Evolutionary conservation across 2,888 invertebrate species (phyloP).

Genomic region (Lithophane socia): DNA sequence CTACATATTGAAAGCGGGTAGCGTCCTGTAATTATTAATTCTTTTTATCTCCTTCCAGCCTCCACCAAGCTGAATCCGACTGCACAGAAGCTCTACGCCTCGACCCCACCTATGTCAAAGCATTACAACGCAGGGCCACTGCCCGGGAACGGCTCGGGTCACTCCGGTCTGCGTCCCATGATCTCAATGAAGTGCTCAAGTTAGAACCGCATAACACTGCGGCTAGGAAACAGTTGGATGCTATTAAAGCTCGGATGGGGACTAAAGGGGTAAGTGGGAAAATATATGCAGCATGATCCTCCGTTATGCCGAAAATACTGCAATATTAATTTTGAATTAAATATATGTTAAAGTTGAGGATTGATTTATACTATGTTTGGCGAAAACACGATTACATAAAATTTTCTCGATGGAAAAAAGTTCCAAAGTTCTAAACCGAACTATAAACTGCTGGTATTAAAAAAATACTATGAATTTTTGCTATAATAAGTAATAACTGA

Average conservation of each 20-base stretch:
- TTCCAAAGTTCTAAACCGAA: too few species aligned
- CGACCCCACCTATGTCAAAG: slow-evolving; percentile 95
- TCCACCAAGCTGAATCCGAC: slow-evolving; percentile 94
- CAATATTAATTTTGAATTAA: too few species aligned
- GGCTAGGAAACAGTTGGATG: slow-evolving; percentile 91
- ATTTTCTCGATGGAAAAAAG: too few species aligned
- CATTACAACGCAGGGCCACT: slow-evolving; percentile 94
- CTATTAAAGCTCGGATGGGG: slow-evolving; percentile 89
- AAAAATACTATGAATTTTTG: too few species aligned
- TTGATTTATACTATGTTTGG: too few species aligned
- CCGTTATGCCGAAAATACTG: too few species aligned
- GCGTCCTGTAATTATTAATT: background rate
- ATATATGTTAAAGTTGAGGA: too few species aligned
- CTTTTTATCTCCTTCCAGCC: slow-evolving; percentile 80
- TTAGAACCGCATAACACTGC: slow-evolving; percentile 95
- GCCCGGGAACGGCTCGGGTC: slow-evolving; percentile 94
- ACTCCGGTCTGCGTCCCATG: slow-evolving; percentile 92
- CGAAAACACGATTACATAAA: too few species aligned
- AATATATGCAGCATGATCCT: too few species aligned
- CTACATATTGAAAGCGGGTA: too few species aligned
- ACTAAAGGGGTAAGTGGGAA: slow-evolving; percentile 82
- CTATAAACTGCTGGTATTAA: too few species aligned
- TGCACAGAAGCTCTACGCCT: slow-evolving; percentile 95
- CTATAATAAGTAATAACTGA: too few species aligned
- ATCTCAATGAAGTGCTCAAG: slow-evolving; percentile 92